phyloP scores from a whole-genome alignment of 2,113 vertebrate species.

The Lota lota region DNA sequence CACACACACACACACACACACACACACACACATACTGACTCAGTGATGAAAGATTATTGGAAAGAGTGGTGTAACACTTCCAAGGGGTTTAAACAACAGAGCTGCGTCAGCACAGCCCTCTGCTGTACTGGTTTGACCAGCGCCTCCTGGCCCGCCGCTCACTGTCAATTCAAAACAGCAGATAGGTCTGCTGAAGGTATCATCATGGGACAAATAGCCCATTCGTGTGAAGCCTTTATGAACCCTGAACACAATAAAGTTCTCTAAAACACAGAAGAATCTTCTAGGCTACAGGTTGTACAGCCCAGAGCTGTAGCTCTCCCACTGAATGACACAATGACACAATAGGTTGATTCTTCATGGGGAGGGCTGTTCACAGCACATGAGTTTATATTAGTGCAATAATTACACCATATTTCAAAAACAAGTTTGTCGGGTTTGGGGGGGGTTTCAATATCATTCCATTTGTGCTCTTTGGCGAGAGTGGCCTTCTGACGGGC shows the following conservation, averaged over 20 bases:
- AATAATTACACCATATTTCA: no score
- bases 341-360: no score
- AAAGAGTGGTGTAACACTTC: background rate
- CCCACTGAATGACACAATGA: no score
- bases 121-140: background rate
- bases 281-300: no score
- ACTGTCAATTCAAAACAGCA: background rate
- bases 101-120: background rate
- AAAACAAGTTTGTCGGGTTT: no score
- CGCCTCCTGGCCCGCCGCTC: background rate
- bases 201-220: background rate
- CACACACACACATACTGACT: background rate
- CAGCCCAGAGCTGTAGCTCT: no score
- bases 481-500: no score
- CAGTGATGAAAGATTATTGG: background rate
- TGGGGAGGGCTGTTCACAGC: no score
- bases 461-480: no score
- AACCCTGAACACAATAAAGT: background rate
- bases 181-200: background rate
- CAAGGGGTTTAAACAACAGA: background rate
- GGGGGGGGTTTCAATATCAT: no score
- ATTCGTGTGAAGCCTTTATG: background rate
- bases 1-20: conserved; percentile 3
- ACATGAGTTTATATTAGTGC: no score
- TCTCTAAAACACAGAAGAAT: background rate